Base-by-base conservation (phyloP, 2,113 vertebrate genomes). In the Arvicanthis niloticus region DNA sequence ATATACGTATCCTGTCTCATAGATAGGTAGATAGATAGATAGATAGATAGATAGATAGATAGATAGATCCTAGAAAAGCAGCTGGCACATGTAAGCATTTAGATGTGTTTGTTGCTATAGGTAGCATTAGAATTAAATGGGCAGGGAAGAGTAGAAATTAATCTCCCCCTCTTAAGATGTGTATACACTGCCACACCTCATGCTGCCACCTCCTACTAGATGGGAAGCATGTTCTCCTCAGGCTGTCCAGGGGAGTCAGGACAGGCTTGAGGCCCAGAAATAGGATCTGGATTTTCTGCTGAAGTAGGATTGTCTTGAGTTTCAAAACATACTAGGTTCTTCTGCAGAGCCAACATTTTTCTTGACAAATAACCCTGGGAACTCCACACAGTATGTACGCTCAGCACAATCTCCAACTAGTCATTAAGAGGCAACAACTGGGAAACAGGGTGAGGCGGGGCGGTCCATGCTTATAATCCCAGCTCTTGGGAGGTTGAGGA, bases 341-440 rank as follows among this genome's bases (percentile, higher is more conserved):
- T 94, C 89, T 93, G n/a, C 88, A 60, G 31, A 95, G 85, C 58
- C 70, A 91, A 60, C 8, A 4, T 84, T 53, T 92, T 65, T 51
- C 84, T 77, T 77, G 16, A 56, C 89, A 89, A 94, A 77, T 90
- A 90, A 92, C 53, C 77, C 95, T 81, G 68, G 89, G 86, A 90
- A 97, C 42, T 51, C 62, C 75, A 53, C 29, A 77, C 6, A 51
- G 1, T 31, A 45, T 21, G 1, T 31, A 45, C 16, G 70, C 53
- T 96, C 77, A 96, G 51, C 80, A 88, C 62, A 73, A 56, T 4
- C 45, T 93, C 62, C 72, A 96, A 67, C 62, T 89, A 60, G 91
- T 93, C 84, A 91, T 95, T 97, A 94, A 75, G 77, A 89, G 34
- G 68, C 31, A 94, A 73, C 22, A 45, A 75, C 21, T 45, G 67